Base-by-base conservation (phyloP, 2,113 vertebrate genomes). In the Glaucidium brasilianum region DNA sequence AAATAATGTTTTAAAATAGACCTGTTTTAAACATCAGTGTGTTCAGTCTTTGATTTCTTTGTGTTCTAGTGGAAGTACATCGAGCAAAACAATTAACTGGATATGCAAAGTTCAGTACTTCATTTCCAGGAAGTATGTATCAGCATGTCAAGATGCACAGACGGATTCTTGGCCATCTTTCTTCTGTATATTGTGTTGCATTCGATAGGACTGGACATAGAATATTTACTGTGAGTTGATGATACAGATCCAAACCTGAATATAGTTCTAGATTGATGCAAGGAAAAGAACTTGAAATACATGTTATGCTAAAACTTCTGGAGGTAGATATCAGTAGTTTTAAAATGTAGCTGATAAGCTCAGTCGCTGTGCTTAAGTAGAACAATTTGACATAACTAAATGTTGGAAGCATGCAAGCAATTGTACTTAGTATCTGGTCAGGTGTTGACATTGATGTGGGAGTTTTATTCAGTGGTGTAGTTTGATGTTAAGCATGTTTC, bases 141-240 rank as follows among this genome's bases (percentile, higher is more conserved):
- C 99, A 99, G 97, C 99, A 98, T 82, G 98, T 99, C 97, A 99
- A 98, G 94, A 99, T 99, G 98, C 99, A 99, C 96, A 98, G 98
- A 60, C 98, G 99, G 95, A 99, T 99, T 97, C 99, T 99, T 47
- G 99, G 99, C 91, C 99, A 99, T 95, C 99, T 99, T 29, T 99
- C 99, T 89, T 98, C 99, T 56, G 99, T 99, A n/a, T 99, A 99
- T 97, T 99, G 99, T 97, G 99, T 99, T 81, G 99, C 99, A 47
- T 99, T 99, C 69, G 99, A 99, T 96, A 99, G 99, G 93, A 99
- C 99, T 49, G 99, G 99, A 94, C 99, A 99, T 96, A 98, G 99
- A 97, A 99, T 99, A 97, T 99, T 99, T 94, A 99, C 99, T 94
- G 99, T 99, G 97, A 99, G 99, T 98, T 94, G 67, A 72, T 92